Conservation (phyloP, 1,140 invertebrate genomes). For the Hycleus phaleratus region DNA sequence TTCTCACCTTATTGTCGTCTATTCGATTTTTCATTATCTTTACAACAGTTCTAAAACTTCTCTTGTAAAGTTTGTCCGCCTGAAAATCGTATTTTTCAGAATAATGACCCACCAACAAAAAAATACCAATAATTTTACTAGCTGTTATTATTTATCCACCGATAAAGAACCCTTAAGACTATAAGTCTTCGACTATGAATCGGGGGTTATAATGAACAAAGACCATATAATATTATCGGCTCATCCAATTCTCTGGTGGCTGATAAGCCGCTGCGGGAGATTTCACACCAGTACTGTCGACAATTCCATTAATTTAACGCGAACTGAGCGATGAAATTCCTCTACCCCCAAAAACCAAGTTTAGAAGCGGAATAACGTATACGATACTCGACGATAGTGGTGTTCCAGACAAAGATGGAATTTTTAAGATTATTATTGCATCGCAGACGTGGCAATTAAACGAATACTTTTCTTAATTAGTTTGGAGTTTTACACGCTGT, state of each 20-base stretch:
- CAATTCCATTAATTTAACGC: slow-evolving; percentile 34
- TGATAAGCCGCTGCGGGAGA: slow-evolving; percentile 31
- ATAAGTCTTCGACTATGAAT: too few relatives aligned
- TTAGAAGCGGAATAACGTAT: slow-evolving; percentile 14
- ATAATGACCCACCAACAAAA: too few relatives aligned
- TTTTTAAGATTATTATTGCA: slow-evolving; percentile 22
- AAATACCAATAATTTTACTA: too few relatives aligned
- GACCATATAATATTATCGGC: slow-evolving; percentile 23
- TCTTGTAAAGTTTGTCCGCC: neutral
- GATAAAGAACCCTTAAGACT: too few relatives aligned
- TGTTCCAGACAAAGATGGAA: neutral
- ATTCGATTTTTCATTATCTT: slow-evolving; percentile 14
- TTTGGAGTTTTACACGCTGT: slow-evolving; percentile 31
- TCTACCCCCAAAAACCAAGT: slow-evolving; percentile 14
- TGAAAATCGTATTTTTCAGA: neutral
- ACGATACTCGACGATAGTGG: neutral
- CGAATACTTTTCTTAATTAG: slow-evolving; percentile 35
- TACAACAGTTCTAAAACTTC: slow-evolving; percentile 4
- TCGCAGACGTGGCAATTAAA: slow-evolving; percentile 28
- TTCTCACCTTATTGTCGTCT: neutral
- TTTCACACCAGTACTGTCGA: slow-evolving; percentile 29
- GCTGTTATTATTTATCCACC: too few relatives aligned
- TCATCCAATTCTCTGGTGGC: slow-evolving; percentile 27
- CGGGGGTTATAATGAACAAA: too few relatives aligned
- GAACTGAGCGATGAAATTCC: neutral